Percentiles rank a stretch among this genome's conserved stretches.
Evolutionary conservation across 2,888 invertebrate genomes (phyloP).

Genomic region (Tethea ocularis): DNA sequence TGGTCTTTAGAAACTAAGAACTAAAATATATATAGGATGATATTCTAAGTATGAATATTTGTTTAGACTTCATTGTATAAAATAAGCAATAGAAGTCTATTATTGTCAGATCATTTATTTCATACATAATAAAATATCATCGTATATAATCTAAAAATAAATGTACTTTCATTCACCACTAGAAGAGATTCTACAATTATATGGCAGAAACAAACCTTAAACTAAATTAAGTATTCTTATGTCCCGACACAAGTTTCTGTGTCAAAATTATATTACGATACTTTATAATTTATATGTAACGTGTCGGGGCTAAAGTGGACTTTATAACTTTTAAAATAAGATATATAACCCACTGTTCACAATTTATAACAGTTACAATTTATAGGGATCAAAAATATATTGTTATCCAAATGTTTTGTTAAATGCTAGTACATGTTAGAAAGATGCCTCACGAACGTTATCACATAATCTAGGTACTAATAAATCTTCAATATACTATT

Average conservation of each 20-base stretch:
- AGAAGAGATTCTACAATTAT: conserved; percentile 32
- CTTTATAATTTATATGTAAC: too few species aligned
- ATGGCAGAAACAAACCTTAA: conserved; percentile 27
- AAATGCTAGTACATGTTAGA: not conserved
- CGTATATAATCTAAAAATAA: conserved; percentile 19
- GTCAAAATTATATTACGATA: too few species aligned
- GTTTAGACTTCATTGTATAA: not conserved
- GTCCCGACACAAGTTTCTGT: conserved; percentile 9
- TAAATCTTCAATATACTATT: not conserved
- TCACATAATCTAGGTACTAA: not conserved
- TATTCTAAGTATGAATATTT: not conserved
- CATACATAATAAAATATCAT: conserved; percentile 8
- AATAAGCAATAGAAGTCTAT: not conserved
- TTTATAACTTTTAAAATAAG: not conserved
- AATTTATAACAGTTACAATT: not conserved
- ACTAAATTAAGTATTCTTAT: conserved; percentile 6
- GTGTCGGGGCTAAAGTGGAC: not conserved
- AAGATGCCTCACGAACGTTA: not conserved
- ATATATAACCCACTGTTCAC: not conserved
- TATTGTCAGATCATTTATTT: not conserved
- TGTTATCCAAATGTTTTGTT: not conserved
- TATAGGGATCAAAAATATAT: not conserved
- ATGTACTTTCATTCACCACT: conserved; percentile 32
- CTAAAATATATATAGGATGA: conserved; percentile 18
- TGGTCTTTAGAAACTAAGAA: conserved; percentile 47